phyloP scores from a whole-genome alignment of 2,797 vertebrate genomes.

The Poliocrania exsul region DNA sequence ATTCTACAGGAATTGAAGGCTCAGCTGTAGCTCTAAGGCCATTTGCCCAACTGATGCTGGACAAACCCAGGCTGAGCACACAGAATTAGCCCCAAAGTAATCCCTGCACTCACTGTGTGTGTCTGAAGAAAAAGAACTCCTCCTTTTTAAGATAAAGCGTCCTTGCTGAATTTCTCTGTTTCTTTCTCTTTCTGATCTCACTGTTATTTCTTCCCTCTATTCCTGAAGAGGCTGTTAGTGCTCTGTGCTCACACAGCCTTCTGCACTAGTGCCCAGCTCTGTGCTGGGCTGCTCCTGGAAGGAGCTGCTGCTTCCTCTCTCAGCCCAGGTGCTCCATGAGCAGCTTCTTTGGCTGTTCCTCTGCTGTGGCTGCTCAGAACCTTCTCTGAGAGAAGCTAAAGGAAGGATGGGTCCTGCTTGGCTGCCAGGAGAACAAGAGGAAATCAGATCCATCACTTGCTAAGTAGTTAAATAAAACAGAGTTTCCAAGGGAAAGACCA shows the following conservation, averaged over 20 bases:
- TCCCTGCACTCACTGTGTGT: fast-evolving
- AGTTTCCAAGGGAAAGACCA: background rate
- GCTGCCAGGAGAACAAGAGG: background rate
- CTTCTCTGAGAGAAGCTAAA: background rate
- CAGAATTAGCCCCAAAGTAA: background rate
- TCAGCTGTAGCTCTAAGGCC: background rate
- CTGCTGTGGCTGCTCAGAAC: background rate
- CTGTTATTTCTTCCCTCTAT: background rate
- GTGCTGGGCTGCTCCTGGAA: background rate
- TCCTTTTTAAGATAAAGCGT: background rate
- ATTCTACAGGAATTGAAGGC: background rate
- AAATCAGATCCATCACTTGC: background rate
- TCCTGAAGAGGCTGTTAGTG: background rate
- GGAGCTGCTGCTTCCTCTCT: background rate
- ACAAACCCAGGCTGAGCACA: background rate
- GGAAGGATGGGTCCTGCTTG: background rate
- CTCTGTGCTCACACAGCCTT: fast-evolving
- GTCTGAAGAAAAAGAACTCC: background rate
- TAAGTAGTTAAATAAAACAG: background rate
- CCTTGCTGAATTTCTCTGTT: background rate
- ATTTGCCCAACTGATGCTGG: background rate
- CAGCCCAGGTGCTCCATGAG: background rate
- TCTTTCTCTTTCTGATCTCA: background rate
- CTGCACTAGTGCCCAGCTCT: background rate
- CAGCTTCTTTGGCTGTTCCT: background rate